These are phyloP conservation scores for Rhagoletis pomonella DNA, from an alignment of 1,140 invertebrate species.

Conservation along the genomic window DNA sequence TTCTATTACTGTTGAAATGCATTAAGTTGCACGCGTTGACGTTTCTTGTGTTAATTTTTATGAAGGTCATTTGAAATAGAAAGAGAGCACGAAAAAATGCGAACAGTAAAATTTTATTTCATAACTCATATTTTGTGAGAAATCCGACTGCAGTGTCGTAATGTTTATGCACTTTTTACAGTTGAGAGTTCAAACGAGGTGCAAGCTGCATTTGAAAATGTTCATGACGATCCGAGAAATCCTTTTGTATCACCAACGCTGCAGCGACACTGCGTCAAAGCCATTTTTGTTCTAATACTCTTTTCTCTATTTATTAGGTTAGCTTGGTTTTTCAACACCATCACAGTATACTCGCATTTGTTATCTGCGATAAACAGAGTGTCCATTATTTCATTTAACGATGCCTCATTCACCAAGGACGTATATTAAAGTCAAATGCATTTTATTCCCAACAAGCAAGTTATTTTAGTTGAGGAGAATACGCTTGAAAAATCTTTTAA, in stretches of 20 bases:
- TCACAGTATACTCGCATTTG: no score
- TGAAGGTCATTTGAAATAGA: conserved; percentile 54
- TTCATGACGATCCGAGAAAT: not conserved
- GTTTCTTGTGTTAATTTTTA: conserved; percentile 15
- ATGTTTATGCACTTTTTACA: not conserved
- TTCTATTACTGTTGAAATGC: conserved; percentile 3
- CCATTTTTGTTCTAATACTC: no score
- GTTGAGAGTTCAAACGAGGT: not conserved
- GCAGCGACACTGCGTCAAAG: not conserved
- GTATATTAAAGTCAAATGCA: no score
- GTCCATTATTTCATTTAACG: no score
- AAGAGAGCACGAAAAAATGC: not conserved
- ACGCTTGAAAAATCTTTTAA: no score
- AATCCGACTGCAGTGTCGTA: not conserved
- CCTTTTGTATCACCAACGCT: not conserved
- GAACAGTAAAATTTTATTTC: not conserved
- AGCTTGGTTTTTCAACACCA: no score
- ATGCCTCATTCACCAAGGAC: no score
- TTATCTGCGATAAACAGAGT: no score
- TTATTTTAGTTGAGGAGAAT: no score
- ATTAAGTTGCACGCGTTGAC: conserved; percentile 42
- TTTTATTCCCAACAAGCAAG: no score
- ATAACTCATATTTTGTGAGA: not conserved
- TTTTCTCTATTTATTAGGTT: no score
- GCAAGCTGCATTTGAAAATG: not conserved